These are phyloP conservation scores for Todiramphus saurophagus DNA, from an alignment of 2,113 vertebrate genomes.

Conservation along the genomic window DNA sequence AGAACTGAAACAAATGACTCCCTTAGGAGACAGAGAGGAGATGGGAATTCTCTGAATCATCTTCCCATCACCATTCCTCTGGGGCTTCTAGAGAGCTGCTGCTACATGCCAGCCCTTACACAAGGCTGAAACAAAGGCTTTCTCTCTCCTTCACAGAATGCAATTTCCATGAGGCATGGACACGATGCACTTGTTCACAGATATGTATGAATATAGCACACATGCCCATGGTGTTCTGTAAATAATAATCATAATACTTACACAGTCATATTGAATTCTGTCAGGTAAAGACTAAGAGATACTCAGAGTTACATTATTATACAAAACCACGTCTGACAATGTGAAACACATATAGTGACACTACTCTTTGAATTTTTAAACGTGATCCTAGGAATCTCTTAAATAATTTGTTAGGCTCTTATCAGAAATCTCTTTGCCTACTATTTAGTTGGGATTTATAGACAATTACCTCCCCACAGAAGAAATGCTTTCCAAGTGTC, in stretches of 20 bases:
- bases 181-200: not conserved
- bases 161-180: conserved; percentile 3
- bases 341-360: not conserved
- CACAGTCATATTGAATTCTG: not conserved
- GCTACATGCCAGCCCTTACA: conserved; percentile 2
- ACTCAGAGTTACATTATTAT: not conserved
- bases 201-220: not conserved
- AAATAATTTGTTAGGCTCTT: conserved; percentile 26
- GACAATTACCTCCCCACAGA: conserved; percentile 21
- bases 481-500: conserved; percentile 34
- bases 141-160: not conserved
- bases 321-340: not conserved
- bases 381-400: not conserved
- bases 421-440: conserved; percentile 7
- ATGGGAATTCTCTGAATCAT: conserved; percentile 48
- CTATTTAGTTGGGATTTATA: conserved; percentile 1
- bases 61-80: not conserved
- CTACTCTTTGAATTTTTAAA: conserved; percentile 19
- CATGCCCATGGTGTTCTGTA: not conserved
- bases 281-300: not conserved
- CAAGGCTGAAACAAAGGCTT: not conserved
- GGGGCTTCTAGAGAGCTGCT: not conserved
- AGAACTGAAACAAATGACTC: conserved; percentile 24
- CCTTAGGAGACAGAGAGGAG: conserved; percentile 21
- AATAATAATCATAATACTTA: not conserved